These are phyloP conservation scores for Porites evermanni DNA, from an alignment of 92 coral and sea anemone genomes.

Conservation along the genomic window DNA sequence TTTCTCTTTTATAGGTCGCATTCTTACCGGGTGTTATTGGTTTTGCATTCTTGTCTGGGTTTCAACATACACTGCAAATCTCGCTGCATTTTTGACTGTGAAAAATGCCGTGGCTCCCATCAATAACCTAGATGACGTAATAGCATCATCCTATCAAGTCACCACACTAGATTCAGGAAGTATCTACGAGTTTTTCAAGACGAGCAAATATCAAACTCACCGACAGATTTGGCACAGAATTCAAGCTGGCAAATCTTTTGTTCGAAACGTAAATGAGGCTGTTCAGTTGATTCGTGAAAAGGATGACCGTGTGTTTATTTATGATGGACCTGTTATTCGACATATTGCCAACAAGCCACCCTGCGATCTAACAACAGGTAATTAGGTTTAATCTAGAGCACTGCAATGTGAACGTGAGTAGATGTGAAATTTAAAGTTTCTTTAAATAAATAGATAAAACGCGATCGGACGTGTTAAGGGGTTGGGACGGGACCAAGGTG, in stretches of 20 bases:
- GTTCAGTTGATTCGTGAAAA: conserved; percentile 53
- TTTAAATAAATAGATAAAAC: no score
- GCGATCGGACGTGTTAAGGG: no score
- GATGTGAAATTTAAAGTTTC: no score
- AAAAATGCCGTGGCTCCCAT: conserved; percentile 1
- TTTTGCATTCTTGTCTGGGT: no score
- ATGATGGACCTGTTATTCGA: conserved; percentile 66
- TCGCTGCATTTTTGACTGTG: no score
- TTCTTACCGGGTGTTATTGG: conserved; percentile 14
- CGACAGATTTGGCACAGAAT: not conserved
- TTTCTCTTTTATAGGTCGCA: no score
- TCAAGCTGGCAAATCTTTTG: not conserved
- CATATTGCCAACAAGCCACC: conserved; percentile 55
- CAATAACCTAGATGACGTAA: conserved; percentile 49
- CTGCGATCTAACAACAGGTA: conserved; percentile 63
- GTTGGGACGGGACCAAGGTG: no score
- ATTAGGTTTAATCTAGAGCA: not conserved
- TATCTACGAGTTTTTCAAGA: conserved; percentile 36
- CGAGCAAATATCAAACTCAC: not conserved
- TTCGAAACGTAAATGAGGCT: conserved; percentile 6
- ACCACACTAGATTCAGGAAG: conserved; percentile 24
- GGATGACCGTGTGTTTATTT: conserved; percentile 40
- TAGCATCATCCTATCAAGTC: conserved; percentile 33
- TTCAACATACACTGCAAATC: no score
- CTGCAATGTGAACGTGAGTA: no score